Percentiles rank a stretch among this genome's conserved stretches.
Evolutionary conservation across 2,113 vertebrate species (phyloP).

Genomic region (pig (Sus scrofa)): DNA sequence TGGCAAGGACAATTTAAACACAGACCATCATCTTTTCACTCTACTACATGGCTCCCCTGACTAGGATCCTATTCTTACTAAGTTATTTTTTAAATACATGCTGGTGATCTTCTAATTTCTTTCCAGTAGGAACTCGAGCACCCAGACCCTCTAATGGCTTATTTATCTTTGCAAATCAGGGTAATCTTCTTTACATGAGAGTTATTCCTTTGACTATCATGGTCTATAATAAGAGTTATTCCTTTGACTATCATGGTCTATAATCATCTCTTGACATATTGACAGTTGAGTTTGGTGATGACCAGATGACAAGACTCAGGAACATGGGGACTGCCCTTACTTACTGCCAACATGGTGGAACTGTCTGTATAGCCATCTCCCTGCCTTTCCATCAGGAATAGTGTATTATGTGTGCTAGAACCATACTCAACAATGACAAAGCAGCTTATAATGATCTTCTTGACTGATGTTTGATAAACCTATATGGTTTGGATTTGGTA

Average conservation of each 20-base stretch:
- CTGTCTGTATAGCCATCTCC: background rate
- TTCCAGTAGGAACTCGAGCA: slow-evolving; percentile 7
- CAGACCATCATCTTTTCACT: background rate
- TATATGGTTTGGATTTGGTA: background rate
- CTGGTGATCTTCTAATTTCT: slow-evolving; percentile 28
- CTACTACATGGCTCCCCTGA: background rate
- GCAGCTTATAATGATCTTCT: background rate
- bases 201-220: background rate
- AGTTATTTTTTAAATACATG: background rate
- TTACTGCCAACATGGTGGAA: background rate
- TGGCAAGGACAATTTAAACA: background rate
- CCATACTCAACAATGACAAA: background rate
- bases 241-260: background rate
- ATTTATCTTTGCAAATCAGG: background rate
- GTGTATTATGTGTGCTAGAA: background rate
- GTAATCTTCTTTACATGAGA: background rate
- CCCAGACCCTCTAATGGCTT: background rate
- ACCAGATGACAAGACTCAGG: background rate
- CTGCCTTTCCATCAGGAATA: background rate
- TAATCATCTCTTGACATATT: background rate
- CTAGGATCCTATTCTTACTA: background rate
- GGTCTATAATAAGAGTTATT: background rate
- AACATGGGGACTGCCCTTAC: background rate
- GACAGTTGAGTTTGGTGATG: background rate
- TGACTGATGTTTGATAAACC: background rate